A percentile compares a stretch with the other conserved stretches of the same genome.
Conservation (phyloP, 2,113 vertebrate species). For the Festucalex cinctus region DNA sequence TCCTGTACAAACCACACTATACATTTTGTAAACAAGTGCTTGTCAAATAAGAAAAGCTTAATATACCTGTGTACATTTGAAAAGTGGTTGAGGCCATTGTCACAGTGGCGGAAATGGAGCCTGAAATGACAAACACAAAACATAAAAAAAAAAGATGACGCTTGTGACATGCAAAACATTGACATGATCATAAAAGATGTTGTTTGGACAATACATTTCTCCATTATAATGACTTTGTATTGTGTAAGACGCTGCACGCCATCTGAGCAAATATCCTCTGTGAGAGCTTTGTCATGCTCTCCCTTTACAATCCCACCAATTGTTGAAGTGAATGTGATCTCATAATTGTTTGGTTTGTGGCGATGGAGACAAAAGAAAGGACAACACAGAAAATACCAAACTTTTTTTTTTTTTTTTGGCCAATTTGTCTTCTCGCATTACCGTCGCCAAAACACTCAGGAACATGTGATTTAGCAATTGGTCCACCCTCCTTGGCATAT, state of each 20-base stretch:
- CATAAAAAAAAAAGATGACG: not conserved
- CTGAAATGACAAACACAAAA: not conserved
- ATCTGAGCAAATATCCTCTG: not conserved
- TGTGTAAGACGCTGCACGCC: not conserved
- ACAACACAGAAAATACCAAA: not conserved
- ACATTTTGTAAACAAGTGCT: not conserved
- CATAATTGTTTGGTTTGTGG: not conserved
- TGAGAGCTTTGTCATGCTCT: not conserved
- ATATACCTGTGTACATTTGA: not conserved
- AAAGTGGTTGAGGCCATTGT: not conserved
- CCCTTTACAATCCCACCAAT: not conserved
- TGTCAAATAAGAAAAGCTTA: not conserved
- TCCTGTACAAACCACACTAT: too few species aligned
- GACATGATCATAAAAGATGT: not conserved
- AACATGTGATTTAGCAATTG: not conserved
- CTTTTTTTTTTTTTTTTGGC: not conserved
- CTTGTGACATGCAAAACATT: not conserved
- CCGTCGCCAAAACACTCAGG: not conserved
- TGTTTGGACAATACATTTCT: not conserved
- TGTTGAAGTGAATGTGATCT: not conserved
- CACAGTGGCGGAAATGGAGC: not conserved
- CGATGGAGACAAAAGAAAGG: not conserved
- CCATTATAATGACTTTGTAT: not conserved
- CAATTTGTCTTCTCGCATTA: not conserved
- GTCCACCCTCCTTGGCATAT: too few species aligned